A percentile compares a stretch with the other conserved stretches of the same genome.
Conservation (phyloP, 2,888 invertebrate species). For the Ypsolopha sequella region DNA sequence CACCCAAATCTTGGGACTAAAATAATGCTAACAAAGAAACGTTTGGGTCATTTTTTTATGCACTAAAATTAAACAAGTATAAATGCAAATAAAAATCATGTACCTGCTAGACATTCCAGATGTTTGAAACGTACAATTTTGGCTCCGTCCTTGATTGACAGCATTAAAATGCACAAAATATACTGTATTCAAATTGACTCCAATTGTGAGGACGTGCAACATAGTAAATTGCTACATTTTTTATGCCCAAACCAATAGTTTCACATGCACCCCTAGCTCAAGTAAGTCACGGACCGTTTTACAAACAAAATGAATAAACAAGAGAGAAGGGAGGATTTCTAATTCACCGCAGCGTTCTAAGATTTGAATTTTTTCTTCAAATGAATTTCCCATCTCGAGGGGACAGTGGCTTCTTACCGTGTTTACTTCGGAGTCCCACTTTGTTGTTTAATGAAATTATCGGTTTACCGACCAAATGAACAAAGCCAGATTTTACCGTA, state of each 20-base stretch:
- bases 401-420: slow-evolving; percentile 69
- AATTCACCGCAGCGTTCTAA: slow-evolving; percentile 39
- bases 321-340: slow-evolving; percentile 22
- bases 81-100: too few species aligned
- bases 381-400: slow-evolving; percentile 63
- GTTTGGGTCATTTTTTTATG: too few species aligned
- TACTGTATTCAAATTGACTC: too few species aligned
- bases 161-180: too few species aligned
- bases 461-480: slow-evolving; percentile 71
- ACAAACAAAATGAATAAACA: slow-evolving; percentile 22
- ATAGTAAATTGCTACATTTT: too few species aligned
- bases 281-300: slow-evolving; percentile 12
- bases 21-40: too few species aligned
- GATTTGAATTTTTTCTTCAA: slow-evolving; percentile 58
- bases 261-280: not conserved
- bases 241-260: not conserved
- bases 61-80: too few species aligned
- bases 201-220: too few species aligned
- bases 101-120: too few species aligned
- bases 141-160: too few species aligned
- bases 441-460: slow-evolving; percentile 72
- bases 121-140: too few species aligned
- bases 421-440: slow-evolving; percentile 64
- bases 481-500: slow-evolving; percentile 66
- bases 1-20: too few species aligned